These are phyloP conservation scores for Pseudorasbora parva DNA, from an alignment of 2,113 vertebrate genomes.

Conservation along the genomic window DNA sequence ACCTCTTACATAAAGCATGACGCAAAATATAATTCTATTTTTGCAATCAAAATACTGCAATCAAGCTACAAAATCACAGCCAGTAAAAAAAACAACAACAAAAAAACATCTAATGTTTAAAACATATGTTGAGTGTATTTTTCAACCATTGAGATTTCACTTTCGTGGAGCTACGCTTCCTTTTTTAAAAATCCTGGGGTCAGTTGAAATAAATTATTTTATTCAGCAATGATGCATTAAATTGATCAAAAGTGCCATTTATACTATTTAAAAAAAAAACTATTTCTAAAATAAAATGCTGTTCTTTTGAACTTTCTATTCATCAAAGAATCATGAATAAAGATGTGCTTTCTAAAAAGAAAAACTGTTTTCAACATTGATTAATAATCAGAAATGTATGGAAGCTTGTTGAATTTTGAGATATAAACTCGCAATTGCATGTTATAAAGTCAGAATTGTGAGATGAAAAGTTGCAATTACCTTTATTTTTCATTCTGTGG, in stretches of 20 bases:
- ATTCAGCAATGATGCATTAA: neutral
- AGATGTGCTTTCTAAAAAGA: no score
- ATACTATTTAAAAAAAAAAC: neutral
- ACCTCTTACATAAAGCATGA: neutral
- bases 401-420: no score
- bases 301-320: neutral
- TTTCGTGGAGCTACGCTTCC: neutral
- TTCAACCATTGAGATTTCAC: no score
- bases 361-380: no score
- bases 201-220: neutral
- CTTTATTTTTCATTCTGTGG: no score
- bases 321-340: no score
- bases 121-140: no score
- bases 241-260: neutral
- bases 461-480: no score
- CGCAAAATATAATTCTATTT: neutral
- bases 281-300: neutral
- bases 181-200: neutral
- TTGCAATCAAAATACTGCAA: neutral
- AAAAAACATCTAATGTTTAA: neutral
- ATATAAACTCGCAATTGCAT: no score
- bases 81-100: neutral
- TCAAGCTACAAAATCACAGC: neutral
- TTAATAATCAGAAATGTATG: no score
- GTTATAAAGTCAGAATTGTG: no score